Base-by-base conservation (phyloP, 2,113 vertebrate genomes). In the Gallinago jamesoni region DNA sequence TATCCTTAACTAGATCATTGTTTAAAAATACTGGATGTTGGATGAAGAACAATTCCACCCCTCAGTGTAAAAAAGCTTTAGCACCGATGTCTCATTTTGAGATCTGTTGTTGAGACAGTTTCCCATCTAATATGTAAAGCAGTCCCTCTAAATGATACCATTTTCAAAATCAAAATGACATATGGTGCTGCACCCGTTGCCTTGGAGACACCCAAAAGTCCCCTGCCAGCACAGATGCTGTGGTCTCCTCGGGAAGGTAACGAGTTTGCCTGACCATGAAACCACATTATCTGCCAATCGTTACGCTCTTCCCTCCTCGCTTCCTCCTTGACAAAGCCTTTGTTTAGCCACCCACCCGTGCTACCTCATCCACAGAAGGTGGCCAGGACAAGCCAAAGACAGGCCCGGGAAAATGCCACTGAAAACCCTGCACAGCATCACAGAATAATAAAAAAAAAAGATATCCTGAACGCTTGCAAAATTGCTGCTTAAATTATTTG, bases 251-350 rank as follows among this genome's bases (percentile, higher is more conserved):
- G 0, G 64, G 55, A 77, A 47, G 33, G 39, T 15, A 39, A 10
- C 0, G 9, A 59, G n/a, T 63, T 22, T 57, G 62, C 55, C 45
- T 63, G 75, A 60, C 43, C 60, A 9, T 4, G 14, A 66, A 76
- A 37, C 39, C 39, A 37, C 0, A 0, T 47, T 35, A 43, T 33
- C 33, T 52, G 41, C 19, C 0, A 2, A 47, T 22, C 0, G 0
- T 25, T 39, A 56, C 52, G 24, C 35, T 14, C 39, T 15, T 3
- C 0, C 3, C 23, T 76, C 41, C 62, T 83, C 7, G 0, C 19
- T 76, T 21, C 56, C 37, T 55, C 28, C 76, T 67, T 21, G 43
- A 59, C 1, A 4, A 64, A 81, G 66, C 48, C 55, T 45, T 84
- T 56, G 53, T 9, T 37, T 30, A n/a, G 64, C 37, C 17, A 25